These are phyloP conservation scores for Zygaena filipendulae DNA, from an alignment of 2,888 invertebrate genomes.

Conservation along the genomic window DNA sequence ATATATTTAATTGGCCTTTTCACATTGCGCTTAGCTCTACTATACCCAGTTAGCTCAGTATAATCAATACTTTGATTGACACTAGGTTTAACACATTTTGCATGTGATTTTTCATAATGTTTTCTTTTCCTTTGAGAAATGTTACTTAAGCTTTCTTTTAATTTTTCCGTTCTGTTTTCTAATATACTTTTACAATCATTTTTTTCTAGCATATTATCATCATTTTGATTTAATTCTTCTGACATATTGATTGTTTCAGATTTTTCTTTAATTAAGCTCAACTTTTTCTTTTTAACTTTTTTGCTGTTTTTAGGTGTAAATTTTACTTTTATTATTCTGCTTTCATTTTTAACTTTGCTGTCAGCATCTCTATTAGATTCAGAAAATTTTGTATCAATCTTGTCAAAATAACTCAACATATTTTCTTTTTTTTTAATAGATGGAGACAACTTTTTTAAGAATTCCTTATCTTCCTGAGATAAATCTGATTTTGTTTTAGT, in stretches of 20 bases:
- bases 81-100: too few relatives aligned
- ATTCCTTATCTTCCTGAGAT: conserved; percentile 47
- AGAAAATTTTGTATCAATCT: conserved; percentile 38
- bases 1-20: conserved; percentile 49
- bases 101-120: conserved; percentile 10
- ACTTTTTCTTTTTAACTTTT: conserved; percentile 29
- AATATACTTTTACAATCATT: too few relatives aligned
- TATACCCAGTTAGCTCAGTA: too few relatives aligned
- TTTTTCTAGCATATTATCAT: conserved; percentile 15
- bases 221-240: conserved; percentile 12
- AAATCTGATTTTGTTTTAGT: conserved; percentile 19
- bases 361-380: conserved; percentile 17
- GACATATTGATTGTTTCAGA: conserved; percentile 1
- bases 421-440: conserved; percentile 70
- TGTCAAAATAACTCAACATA: conserved; percentile 70
- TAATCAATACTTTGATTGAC: too few relatives aligned
- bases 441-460: conserved; percentile 64
- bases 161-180: too few relatives aligned
- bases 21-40: conserved; percentile 41
- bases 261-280: conserved; percentile 27
- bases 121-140: conserved; percentile 14
- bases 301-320: conserved; percentile 34
- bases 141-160: not conserved
- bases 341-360: conserved; percentile 16
- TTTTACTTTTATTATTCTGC: conserved; percentile 40